Evolutionary conservation across 2,797 vertebrate species (phyloP), one percentile per base, ranked within the genome.

Genomic region (Adelosebastes latens): DNA sequence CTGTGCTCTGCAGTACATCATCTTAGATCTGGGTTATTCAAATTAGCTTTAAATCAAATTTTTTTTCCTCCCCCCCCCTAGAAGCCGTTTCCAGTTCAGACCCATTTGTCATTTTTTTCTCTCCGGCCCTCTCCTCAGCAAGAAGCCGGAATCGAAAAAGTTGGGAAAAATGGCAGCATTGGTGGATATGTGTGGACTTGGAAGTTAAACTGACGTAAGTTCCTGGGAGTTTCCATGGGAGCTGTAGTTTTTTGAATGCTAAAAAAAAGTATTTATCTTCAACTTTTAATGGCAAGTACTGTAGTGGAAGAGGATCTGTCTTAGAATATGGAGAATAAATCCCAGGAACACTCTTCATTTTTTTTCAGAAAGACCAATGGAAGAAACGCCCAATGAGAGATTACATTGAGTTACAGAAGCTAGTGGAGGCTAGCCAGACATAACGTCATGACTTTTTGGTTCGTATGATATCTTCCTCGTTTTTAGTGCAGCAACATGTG

Each of bases 1-100:
- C 75, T 8, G 11, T 60, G 79, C 86, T 79, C 68, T 59, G 86
- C 88, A 80, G 79, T 87, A 79, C 22, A 88, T 89, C 87, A 92
- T 85, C 81, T 85, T 46, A 84, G 81, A 93, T 91, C 85, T 93
- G 84, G 84, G 87, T 93, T 91, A 94, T 92, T 92, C 85, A 92
- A 93, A 94, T 92, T 79, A 92, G 83, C 85, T 88, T 93, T 87
- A 81, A 91, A 90, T 87, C 81, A 63, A 49, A 73, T 72, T 72
- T 69, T 61, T 1, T 12, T 6, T 32, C n/a, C 32, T 22, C 32
- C 4, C 24, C 36, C 5, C 2, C 39, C 56, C 62, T 62, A 27
- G 2, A 22, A 75, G 72, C 84, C 1, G 49, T n/a, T 81, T 81
- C 72, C 70, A 73, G 64, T 89, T 92, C 69, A 85, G 24, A 80